Percentiles rank a stretch among this genome's conserved stretches.
These are phyloP conservation scores for Spheniscus mendiculus DNA, from an alignment of 2,113 vertebrate species.

Conservation along the genomic window DNA sequence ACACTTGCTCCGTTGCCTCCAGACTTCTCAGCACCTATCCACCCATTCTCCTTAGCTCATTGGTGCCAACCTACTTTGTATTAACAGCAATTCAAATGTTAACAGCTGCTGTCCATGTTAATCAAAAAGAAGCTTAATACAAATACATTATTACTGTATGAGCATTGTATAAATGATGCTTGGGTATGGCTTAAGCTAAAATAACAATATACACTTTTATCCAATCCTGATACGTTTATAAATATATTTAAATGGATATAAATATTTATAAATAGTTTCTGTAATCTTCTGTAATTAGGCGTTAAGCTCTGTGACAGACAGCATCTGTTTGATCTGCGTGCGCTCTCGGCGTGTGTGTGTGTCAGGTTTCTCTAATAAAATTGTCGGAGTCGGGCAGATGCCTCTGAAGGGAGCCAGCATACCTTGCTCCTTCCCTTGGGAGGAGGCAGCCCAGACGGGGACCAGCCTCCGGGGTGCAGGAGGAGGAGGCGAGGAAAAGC, in stretches of 20 bases:
- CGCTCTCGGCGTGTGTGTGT: neutral
- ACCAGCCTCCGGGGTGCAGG: neutral
- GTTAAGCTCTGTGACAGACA: slow-evolving; percentile 66
- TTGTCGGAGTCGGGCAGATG: neutral
- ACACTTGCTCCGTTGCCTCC: neutral
- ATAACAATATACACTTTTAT: slow-evolving; percentile 64
- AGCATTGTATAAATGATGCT: slow-evolving; percentile 39
- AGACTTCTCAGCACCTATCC: neutral
- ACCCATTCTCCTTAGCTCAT: neutral
- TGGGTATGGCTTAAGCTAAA: slow-evolving; percentile 50
- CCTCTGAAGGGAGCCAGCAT: neutral
- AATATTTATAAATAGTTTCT: slow-evolving; percentile 72
- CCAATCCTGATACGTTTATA: slow-evolving; percentile 67
- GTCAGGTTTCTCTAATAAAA: neutral
- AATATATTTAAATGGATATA: slow-evolving; percentile 69
- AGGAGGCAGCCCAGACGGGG: neutral
- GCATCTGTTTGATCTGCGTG: slow-evolving; percentile 61
- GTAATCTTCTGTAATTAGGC: slow-evolving; percentile 69
- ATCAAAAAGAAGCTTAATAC: slow-evolving; percentile 46
- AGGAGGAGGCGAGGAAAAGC: neutral
- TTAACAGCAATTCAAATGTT: slow-evolving; percentile 41
- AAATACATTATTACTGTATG: slow-evolving; percentile 41
- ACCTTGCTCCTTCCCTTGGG: neutral
- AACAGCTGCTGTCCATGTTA: slow-evolving; percentile 47
- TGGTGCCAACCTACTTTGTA: slow-evolving; percentile 32